Conservation (phyloP, 2,797 vertebrate genomes). For the Lacerta viridis region DNA sequence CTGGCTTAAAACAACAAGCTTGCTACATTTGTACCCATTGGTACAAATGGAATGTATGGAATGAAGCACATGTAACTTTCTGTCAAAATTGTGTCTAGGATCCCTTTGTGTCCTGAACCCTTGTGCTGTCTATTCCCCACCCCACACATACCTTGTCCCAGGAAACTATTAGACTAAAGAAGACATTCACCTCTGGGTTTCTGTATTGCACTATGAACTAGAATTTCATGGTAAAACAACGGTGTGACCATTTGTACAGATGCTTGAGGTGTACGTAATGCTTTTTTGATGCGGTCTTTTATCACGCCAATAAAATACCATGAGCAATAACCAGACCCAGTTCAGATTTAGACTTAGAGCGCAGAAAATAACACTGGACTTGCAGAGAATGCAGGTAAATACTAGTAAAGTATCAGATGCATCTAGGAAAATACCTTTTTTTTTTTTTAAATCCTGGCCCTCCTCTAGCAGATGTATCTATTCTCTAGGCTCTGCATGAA, state of each 20-base stretch:
- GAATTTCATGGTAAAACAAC: not conserved
- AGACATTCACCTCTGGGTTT: not conserved
- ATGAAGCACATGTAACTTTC: not conserved
- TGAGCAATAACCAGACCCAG: not conserved
- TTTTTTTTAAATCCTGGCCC: not conserved
- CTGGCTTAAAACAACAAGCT: not conserved
- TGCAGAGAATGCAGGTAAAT: not conserved
- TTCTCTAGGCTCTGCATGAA: no score
- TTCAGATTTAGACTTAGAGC: not conserved
- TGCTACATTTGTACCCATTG: not conserved
- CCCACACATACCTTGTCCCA: not conserved
- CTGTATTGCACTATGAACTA: not conserved
- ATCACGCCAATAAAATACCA: not conserved
- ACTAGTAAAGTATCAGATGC: not conserved
- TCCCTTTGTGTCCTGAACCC: not conserved
- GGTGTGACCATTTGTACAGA: not conserved
- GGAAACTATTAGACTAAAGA: not conserved
- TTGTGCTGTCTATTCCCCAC: not conserved
- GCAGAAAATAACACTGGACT: not conserved
- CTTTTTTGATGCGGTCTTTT: constrained; percentile 1
- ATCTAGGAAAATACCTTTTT: not conserved
- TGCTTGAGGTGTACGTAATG: not conserved
- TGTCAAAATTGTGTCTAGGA: not conserved
- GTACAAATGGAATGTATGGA: no score
- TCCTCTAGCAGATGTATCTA: not conserved